phyloP scores from a whole-genome alignment of 1,140 invertebrate species.

The Saccostrea cuccullata region DNA sequence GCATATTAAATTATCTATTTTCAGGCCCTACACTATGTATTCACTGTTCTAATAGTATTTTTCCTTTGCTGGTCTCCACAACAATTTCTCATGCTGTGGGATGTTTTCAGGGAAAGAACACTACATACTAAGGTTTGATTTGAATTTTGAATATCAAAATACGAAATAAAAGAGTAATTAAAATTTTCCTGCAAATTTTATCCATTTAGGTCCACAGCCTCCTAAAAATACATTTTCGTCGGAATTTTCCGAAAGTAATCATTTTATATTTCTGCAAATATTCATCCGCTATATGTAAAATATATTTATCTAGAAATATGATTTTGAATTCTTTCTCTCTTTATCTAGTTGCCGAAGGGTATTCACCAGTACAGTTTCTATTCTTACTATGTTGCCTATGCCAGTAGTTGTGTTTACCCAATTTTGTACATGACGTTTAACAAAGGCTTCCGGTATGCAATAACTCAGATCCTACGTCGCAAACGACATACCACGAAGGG shows the following conservation, averaged over 20 bases:
- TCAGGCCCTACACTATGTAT: no score
- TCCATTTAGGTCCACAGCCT: no score
- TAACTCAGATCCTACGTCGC: background rate
- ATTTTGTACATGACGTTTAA: slow-evolving; percentile 52
- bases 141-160: no score
- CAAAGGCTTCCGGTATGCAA: slow-evolving; percentile 50
- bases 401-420: slow-evolving; percentile 48
- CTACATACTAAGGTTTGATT: slow-evolving; percentile 25
- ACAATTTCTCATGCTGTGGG: slow-evolving; percentile 51
- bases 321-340: background rate
- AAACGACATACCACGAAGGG: background rate
- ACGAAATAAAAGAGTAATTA: no score
- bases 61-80: slow-evolving; percentile 48
- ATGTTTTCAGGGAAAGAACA: slow-evolving; percentile 41
- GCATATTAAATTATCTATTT: no score
- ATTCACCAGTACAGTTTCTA: slow-evolving; percentile 42
- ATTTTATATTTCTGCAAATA: no score
- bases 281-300: no score
- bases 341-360: slow-evolving; percentile 46
- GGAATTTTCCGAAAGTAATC: no score
- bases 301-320: no score
- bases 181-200: no score
- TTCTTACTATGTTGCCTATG: slow-evolving; percentile 49
- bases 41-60: no score
- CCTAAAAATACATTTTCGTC: no score